Base-by-base conservation (phyloP, 2,797 vertebrate genomes). In the Saxicola maurus region DNA sequence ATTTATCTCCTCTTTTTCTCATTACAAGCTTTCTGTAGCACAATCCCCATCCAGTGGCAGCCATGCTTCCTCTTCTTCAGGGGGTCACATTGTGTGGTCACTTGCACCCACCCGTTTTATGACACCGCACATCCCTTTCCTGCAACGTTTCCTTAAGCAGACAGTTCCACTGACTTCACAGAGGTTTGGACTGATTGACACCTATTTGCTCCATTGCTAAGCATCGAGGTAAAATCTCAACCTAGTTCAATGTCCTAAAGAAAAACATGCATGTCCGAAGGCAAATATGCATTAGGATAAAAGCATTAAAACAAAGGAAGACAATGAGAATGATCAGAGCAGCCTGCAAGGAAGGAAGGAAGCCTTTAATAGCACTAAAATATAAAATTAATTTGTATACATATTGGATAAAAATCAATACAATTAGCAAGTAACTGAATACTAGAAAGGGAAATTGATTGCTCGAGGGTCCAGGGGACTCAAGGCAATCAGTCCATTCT, bases 401-500 rank as follows among this genome's bases (percentile, higher is more conserved):
- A 94, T 94, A 93, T 90, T 96, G 94, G 94, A 95, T 92, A 90
- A 97, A 96, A 97, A 94, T 92, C 82, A 94, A 94, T 96, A 95
- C 69, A 89, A 96, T 97, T 96, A 94, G 87, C 94, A 93, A 93
- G 92, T 93, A 96, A 92, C 89, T 74, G 92, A 95, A 95, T 79
- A 94, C 66, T 61, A 65, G 68, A 89, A 93, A 93, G 92, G 86
- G 69, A 95, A 95, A 96, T 93, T 94, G 93, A 95, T 95, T 95
- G 91, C 89, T 66, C 0, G 31, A 62, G 65, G 91, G 89, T 87
- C 90, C 78, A 91, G 65, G 87, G 93, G 94, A 91, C 91, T 86
- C 86, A 49, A 87, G 93, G 95, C 91, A 96, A 95, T 96, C 94
- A 95, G 90, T 94, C 92, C 93, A 95, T 96, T 94, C 92, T 94